phyloP scores from a whole-genome alignment of 2,888 invertebrate genomes.

The Andrena flavipes region DNA sequence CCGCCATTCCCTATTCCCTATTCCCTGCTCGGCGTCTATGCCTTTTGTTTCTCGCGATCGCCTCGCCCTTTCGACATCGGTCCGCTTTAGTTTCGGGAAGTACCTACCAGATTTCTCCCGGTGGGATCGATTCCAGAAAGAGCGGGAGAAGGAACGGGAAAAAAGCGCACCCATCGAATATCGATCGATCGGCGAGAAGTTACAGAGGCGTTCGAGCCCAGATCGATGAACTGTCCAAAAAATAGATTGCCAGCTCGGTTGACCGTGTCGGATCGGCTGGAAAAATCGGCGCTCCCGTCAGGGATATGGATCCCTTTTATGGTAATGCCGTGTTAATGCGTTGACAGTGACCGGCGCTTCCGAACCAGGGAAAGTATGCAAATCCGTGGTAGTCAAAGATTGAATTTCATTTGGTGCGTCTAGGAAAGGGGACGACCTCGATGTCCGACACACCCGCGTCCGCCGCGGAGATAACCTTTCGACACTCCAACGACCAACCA shows the following conservation, averaged over 20 bases:
- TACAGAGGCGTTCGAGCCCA: not conserved
- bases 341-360: constrained; percentile 82
- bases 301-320: constrained; percentile 78
- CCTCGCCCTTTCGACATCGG: not conserved
- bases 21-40: not conserved
- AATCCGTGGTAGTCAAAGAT: constrained; percentile 80
- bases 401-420: constrained; percentile 80
- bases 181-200: constrained; percentile 41
- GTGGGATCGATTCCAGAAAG: not conserved
- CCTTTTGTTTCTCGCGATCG: constrained; percentile 15
- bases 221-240: constrained; percentile 32
- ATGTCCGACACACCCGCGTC: constrained; percentile 67
- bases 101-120: not conserved
- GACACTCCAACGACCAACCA: constrained; percentile 72
- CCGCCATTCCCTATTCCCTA: not conserved
- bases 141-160: not conserved
- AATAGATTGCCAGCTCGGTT: constrained; percentile 39
- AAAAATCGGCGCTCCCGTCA: constrained; percentile 63
- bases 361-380: constrained; percentile 80
- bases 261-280: constrained; percentile 49
- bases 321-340: constrained; percentile 82
- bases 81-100: no score
- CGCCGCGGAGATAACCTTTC: constrained; percentile 77
- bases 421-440: constrained; percentile 63
- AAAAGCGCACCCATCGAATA: not conserved